Evolutionary conservation across 1,140 invertebrate species (phyloP).

Genomic region (Diplogasteroides magnus): DNA sequence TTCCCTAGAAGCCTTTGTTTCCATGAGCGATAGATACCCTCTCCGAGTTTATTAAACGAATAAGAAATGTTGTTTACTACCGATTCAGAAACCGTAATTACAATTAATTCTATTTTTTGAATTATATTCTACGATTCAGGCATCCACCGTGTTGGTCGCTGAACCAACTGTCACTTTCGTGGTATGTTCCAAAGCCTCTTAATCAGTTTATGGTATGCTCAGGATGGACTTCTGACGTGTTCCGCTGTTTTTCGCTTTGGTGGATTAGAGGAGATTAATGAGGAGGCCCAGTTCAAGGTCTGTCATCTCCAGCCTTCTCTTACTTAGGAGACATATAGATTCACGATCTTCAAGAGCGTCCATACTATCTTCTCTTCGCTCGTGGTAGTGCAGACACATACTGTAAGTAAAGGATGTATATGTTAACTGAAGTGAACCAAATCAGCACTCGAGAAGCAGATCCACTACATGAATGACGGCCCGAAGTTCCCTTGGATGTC

Average conservation of each 20-base stretch:
- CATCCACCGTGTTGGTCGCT: constrained; percentile 11
- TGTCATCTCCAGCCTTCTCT: not conserved
- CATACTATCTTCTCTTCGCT: constrained; percentile 24
- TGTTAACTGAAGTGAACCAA: not conserved
- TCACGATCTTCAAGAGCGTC: constrained; percentile 20
- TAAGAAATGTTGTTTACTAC: constrained; percentile 12
- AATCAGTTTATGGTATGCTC: not conserved
- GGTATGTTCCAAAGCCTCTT: not conserved
- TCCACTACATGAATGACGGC: constrained; percentile 26
- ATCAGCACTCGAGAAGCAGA: constrained; percentile 28
- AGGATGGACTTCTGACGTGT: constrained; percentile 22
- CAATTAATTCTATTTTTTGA: constrained; percentile 5
- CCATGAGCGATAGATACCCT: not conserved
- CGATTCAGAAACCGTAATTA: constrained; percentile 8
- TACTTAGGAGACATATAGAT: constrained; percentile 1
- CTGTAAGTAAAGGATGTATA: constrained; percentile 10
- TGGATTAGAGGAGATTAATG: constrained; percentile 14
- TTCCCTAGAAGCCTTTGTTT: not conserved
- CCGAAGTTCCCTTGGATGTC: constrained; percentile 26
- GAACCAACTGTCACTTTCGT: constrained; percentile 15
- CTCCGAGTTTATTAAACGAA: not conserved
- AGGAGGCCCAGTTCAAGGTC: not conserved
- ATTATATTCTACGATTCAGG: constrained; percentile 20
- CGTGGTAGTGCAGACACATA: constrained; percentile 25
- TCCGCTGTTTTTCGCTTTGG: constrained; percentile 15